Evolutionary conservation across 2,797 vertebrate genomes (phyloP).

Genomic region (Clarias pachynema): DNA sequence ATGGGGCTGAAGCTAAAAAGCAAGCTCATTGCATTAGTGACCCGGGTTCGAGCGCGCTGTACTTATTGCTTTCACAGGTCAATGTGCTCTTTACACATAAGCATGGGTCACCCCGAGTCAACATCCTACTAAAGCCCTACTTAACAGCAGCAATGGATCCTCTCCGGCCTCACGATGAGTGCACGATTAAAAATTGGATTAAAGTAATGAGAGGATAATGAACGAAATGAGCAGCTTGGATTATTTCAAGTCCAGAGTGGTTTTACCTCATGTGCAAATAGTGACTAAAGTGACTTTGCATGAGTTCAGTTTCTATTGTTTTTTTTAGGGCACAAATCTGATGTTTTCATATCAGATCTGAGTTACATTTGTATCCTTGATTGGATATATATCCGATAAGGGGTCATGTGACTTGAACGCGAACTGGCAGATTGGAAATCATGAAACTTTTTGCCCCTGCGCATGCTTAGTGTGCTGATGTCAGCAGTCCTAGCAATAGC

Average conservation of each 20-base stretch:
- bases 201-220: not conserved
- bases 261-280: not conserved
- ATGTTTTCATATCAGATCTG: too few species aligned
- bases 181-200: not conserved
- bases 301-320: too few species aligned
- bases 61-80: conserved; percentile 20
- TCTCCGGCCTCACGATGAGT: not conserved
- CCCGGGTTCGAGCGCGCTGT: conserved; percentile 1
- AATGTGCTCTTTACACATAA: conserved; percentile 11
- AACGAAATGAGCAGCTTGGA: not conserved
- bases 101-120: conserved; percentile 17
- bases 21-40: conserved; percentile 7
- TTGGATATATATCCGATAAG: too few species aligned
- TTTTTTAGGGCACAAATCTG: too few species aligned
- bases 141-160: conserved; percentile 9
- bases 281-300: not conserved
- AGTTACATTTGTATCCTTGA: too few species aligned
- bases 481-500: too few species aligned
- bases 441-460: too few species aligned
- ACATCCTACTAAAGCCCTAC: conserved; percentile 15
- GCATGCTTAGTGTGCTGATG: too few species aligned
- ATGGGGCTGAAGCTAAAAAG: not conserved
- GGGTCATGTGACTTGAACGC: too few species aligned
- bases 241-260: not conserved
- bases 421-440: too few species aligned